Evolutionary conservation across 2,113 vertebrate genomes (phyloP).

Genomic region (Gambusia holbrooki): DNA sequence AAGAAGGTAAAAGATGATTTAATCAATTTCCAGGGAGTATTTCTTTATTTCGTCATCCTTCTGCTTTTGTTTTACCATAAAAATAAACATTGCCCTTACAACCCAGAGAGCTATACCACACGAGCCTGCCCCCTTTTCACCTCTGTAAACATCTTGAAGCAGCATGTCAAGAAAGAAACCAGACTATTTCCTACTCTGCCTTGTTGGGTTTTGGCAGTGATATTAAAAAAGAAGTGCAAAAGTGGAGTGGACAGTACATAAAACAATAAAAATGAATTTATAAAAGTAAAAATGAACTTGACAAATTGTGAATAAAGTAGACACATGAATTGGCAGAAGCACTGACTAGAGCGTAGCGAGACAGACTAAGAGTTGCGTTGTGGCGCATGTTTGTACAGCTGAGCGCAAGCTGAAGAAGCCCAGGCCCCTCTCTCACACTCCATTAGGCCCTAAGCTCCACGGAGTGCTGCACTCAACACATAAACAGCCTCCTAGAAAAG

Average conservation of each 20-base stretch:
- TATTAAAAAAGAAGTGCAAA: neutral
- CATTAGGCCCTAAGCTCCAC: slow-evolving; percentile 93
- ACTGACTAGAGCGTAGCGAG: slow-evolving; percentile 65
- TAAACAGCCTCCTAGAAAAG: slow-evolving; percentile 92
- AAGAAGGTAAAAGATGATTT: neutral
- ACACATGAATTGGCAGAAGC: slow-evolving; percentile 9
- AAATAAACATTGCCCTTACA: slow-evolving; percentile 11
- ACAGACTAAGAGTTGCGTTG: slow-evolving; percentile 72
- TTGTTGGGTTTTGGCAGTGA: neutral
- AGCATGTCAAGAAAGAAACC: slow-evolving; percentile 12
- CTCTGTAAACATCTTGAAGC: slow-evolving; percentile 27
- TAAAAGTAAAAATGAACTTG: slow-evolving; percentile 60
- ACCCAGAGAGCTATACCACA: slow-evolving; percentile 1
- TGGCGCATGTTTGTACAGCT: slow-evolving; percentile 96
- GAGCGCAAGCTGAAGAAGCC: slow-evolving; percentile 97
- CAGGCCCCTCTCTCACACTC: slow-evolving; percentile 93
- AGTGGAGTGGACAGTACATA: neutral
- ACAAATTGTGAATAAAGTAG: slow-evolving; percentile 71
- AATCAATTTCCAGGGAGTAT: neutral
- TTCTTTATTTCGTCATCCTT: neutral
- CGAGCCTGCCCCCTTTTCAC: neutral
- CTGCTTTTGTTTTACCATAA: slow-evolving; percentile 3
- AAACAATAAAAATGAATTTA: slow-evolving; percentile 17
- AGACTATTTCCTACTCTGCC: slow-evolving; percentile 1
- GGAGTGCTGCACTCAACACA: slow-evolving; percentile 94